phyloP scores from a whole-genome alignment of 1,140 invertebrate species.

The Drosophila carrolli region DNA sequence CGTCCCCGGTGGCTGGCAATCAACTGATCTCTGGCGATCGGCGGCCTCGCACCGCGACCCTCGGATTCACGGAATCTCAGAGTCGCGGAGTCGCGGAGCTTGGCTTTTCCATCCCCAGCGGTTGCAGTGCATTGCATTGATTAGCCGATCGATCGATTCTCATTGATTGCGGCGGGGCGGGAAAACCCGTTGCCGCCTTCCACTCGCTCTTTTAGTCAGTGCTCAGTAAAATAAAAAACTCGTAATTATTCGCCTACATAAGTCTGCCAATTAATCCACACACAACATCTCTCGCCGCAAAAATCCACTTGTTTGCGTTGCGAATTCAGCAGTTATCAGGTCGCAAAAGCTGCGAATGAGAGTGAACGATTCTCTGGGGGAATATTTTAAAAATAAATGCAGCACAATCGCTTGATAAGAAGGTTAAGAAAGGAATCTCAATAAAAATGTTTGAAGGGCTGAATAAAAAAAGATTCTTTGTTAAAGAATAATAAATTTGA shows the following conservation, averaged over 20 bases:
- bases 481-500: no score
- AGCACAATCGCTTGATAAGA: constrained; percentile 4
- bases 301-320: constrained; percentile 6
- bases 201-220: constrained; percentile 17
- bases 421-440: not conserved
- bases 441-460: not conserved
- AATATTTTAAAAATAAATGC: constrained; percentile 15
- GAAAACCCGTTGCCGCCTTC: constrained; percentile 49
- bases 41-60: constrained; percentile 40
- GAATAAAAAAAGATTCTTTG: not conserved
- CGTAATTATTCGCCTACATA: constrained; percentile 15
- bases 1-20: constrained; percentile 47
- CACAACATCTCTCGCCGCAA: not conserved
- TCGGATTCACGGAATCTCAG: constrained; percentile 2
- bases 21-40: constrained; percentile 47
- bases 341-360: constrained; percentile 8
- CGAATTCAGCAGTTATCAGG: constrained; percentile 24
- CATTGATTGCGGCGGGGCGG: constrained; percentile 35
- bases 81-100: not conserved
- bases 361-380: not conserved
- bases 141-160: constrained; percentile 10
- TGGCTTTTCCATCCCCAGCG: constrained; percentile 40
- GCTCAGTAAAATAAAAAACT: constrained; percentile 13
- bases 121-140: not conserved
- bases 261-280: constrained; percentile 6